Evolutionary conservation across 2,888 invertebrate species (phyloP).

Genomic region (Arctia plantaginis): DNA sequence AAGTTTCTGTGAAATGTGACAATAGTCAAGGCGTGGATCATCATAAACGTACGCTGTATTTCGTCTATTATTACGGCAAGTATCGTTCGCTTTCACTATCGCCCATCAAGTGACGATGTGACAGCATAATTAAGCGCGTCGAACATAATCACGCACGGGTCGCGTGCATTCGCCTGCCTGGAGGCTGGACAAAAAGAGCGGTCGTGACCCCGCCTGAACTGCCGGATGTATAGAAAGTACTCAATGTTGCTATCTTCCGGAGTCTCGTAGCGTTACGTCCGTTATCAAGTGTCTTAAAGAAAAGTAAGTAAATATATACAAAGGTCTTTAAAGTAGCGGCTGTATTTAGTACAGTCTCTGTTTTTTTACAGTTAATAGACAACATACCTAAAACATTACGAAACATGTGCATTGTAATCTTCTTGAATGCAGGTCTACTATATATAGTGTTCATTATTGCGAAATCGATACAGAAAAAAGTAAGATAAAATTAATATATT

Average conservation of each 20-base stretch:
- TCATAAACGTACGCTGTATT: conserved; percentile 45
- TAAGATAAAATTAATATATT: neutral
- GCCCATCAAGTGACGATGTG: conserved; percentile 82
- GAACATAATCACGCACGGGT: conserved; percentile 79
- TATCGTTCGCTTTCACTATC: conserved; percentile 82
- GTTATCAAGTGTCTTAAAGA: conserved; percentile 39
- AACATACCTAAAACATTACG: neutral
- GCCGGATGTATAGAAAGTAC: conserved; percentile 85
- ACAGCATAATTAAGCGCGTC: conserved; percentile 85
- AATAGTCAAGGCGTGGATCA: conserved; percentile 38
- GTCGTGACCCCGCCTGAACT: conserved; percentile 79
- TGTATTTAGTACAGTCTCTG: neutral
- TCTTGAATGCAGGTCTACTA: neutral
- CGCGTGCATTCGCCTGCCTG: conserved; percentile 66
- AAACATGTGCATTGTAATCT: neutral
- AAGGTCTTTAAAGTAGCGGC: neutral
- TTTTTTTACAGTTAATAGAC: neutral
- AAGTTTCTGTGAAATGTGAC: conserved; percentile 47
- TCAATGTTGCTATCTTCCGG: conserved; percentile 66
- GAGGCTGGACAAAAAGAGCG: conserved; percentile 77
- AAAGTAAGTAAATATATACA: conserved; percentile 13
- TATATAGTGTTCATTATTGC: neutral
- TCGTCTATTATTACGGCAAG: conserved; percentile 72
- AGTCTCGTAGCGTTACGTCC: conserved; percentile 40
- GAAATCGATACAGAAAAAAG: neutral